These are phyloP conservation scores for Rhinolophus ferrumequinum DNA, from an alignment of 2,113 vertebrate genomes.

Conservation along the genomic window DNA sequence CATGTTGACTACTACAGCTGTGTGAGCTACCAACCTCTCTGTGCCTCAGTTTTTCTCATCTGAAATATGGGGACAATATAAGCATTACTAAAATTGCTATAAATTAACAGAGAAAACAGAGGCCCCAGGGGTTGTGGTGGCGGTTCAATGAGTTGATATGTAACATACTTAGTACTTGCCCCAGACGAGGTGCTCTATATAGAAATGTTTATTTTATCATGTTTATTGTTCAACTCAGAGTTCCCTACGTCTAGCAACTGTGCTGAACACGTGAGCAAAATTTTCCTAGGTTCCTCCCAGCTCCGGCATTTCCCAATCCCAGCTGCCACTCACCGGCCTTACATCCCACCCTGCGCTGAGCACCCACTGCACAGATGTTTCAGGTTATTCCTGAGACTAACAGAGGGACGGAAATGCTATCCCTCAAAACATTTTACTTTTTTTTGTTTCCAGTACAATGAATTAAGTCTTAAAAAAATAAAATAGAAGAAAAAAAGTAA, in stretches of 20 bases:
- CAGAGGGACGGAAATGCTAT: neutral
- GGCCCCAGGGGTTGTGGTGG: neutral
- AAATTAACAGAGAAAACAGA: neutral
- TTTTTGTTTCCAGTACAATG: slow-evolving; percentile 43
- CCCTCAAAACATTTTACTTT: slow-evolving; percentile 40
- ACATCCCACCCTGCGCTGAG: rapidly evolving
- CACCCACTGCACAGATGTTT: neutral
- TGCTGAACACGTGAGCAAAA: neutral
- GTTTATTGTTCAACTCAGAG: slow-evolving; percentile 25
- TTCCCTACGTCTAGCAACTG: neutral
- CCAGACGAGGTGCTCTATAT: neutral
- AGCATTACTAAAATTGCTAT: neutral
- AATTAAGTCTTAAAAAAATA: slow-evolving; percentile 37
- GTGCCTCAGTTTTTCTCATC: neutral
- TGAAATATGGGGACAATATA: neutral
- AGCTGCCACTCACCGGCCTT: neutral
- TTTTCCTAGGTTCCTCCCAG: neutral
- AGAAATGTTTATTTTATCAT: neutral
- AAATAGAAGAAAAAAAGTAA: slow-evolving; percentile 33
- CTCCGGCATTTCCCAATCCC: neutral
- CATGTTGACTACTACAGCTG: neutral
- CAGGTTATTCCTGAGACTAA: neutral
- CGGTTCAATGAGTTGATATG: rapidly evolving
- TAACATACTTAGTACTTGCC: neutral
- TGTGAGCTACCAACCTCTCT: neutral